Conservation (phyloP, 2,797 vertebrate species). For the Cyprinella venusta region DNA sequence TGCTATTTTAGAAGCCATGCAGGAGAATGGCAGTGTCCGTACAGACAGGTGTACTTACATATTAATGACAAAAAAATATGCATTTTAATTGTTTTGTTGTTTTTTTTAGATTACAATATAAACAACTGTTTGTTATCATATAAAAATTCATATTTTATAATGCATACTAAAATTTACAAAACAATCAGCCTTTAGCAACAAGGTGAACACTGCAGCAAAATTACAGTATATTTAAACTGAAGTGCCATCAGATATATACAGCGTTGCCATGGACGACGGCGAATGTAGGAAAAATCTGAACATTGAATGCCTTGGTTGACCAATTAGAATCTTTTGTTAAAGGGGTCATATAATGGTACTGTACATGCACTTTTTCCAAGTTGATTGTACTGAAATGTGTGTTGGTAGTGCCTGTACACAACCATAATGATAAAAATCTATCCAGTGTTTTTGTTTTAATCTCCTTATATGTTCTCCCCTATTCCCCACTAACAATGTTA, state of each 20-base stretch:
- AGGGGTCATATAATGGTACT: no score
- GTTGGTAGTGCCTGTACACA: no score
- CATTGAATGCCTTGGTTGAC: not conserved
- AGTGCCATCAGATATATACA: not conserved
- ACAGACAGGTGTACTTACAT: not conserved
- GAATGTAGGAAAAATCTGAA: not conserved
- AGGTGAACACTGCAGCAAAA: not conserved
- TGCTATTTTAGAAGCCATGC: conserved; percentile 24
- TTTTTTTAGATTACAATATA: not conserved
- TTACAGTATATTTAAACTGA: not conserved
- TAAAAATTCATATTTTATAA: not conserved
- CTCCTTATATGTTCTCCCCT: no score
- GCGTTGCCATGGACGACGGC: not conserved
- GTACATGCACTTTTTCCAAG: no score
- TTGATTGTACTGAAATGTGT: no score
- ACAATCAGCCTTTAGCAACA: not conserved
- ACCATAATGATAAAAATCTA: no score
- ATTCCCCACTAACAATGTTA: no score
- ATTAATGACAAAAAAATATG: not conserved
- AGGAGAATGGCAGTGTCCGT: no score
- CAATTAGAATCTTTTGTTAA: not conserved
- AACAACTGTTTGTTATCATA: not conserved
- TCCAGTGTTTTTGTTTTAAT: no score
- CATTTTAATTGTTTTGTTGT: not conserved
- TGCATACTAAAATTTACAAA: not conserved